phyloP scores from a whole-genome alignment of 1,140 invertebrate species.

The Drosophila miranda region DNA sequence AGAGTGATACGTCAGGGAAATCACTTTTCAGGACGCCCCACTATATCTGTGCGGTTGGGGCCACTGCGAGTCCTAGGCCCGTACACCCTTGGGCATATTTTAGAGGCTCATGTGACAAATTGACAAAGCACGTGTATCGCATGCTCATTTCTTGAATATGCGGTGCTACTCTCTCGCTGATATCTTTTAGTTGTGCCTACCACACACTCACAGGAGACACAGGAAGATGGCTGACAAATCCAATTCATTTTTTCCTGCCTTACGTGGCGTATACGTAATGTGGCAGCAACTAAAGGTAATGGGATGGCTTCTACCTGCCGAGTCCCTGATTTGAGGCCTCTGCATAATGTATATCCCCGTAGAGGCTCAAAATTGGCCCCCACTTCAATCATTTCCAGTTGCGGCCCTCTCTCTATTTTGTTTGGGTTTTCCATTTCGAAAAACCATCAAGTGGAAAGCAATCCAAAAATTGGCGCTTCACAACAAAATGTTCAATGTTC shows the following conservation, averaged over 20 bases:
- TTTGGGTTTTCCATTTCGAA: constrained; percentile 23
- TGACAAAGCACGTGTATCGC: constrained; percentile 76
- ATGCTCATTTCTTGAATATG: constrained; percentile 63
- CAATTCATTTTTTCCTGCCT: constrained; percentile 66
- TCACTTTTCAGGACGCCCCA: constrained; percentile 30
- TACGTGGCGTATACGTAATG: constrained; percentile 74
- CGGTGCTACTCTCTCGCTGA: constrained; percentile 1
- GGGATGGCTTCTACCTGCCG: constrained; percentile 46
- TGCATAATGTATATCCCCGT: constrained; percentile 23
- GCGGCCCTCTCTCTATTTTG: constrained; percentile 8
- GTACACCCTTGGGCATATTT: constrained; percentile 79
- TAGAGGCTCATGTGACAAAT: constrained; percentile 82
- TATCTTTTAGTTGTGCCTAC: constrained; percentile 12
- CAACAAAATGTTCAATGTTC: constrained; percentile 66
- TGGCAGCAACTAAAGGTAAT: constrained; percentile 72
- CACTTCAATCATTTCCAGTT: constrained; percentile 62
- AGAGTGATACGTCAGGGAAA: background rate
- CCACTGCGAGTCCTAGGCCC: constrained; percentile 44
- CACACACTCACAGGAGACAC: constrained; percentile 18
- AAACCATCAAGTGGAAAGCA: constrained; percentile 62
- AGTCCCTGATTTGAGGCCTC: constrained; percentile 47
- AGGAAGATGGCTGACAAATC: constrained; percentile 61
- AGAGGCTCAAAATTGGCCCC: constrained; percentile 46
- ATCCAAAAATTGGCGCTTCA: constrained; percentile 68
- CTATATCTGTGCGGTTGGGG: constrained; percentile 11